A percentile compares a stretch with the other conserved stretches of the same genome.
phyloP scores from a whole-genome alignment of 2,888 invertebrate genomes.

The Polylopha cassiicola region DNA sequence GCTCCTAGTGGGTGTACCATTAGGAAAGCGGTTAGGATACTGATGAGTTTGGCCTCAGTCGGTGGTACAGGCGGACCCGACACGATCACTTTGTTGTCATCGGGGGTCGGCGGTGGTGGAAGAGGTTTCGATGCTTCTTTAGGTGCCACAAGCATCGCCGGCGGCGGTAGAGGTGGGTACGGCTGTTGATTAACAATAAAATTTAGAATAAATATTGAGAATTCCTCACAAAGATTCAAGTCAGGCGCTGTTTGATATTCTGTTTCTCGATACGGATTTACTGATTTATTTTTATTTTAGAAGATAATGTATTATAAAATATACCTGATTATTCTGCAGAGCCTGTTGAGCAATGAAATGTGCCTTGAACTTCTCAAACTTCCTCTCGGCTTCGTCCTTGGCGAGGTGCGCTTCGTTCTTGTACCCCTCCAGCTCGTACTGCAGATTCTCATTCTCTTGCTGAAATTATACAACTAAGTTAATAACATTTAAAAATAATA shows the following conservation, averaged over 20 bases:
- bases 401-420: constrained; percentile 93
- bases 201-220: no score
- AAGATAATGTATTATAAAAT: neutral
- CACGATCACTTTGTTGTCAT: constrained; percentile 27
- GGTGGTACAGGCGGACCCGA: constrained; percentile 33
- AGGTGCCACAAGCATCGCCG: constrained; percentile 28
- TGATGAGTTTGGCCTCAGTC: constrained; percentile 58
- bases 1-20: constrained; percentile 60
- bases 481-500: neutral
- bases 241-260: neutral
- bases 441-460: constrained; percentile 91
- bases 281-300: no score
- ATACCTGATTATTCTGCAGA: constrained; percentile 44
- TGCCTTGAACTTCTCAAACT: constrained; percentile 85
- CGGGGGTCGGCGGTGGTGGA: constrained; percentile 36
- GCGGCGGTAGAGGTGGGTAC: constrained; percentile 34
- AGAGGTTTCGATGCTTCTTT: constrained; percentile 20
- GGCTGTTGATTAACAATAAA: no score
- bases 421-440: constrained; percentile 92
- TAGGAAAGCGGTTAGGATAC: constrained; percentile 58
- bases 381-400: constrained; percentile 86
- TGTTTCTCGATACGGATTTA: no score
- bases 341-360: constrained; percentile 82
- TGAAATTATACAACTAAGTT: constrained; percentile 37
- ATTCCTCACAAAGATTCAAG: neutral